Evolutionary conservation across 30 jellyfish, hydroid and myxozoan species (phyloP).

Genomic region (Turritopsis dohrnii): DNA sequence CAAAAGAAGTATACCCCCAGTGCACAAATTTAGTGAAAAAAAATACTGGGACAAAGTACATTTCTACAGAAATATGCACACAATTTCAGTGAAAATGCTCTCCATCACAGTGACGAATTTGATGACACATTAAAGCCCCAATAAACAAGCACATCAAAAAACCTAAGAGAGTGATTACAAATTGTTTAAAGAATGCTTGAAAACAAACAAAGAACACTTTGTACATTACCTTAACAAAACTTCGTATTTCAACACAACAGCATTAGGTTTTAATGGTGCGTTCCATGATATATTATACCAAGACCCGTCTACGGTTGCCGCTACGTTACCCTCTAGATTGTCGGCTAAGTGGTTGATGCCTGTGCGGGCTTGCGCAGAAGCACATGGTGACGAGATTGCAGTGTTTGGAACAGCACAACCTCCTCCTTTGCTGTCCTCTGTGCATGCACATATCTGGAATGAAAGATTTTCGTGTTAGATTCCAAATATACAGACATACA

Average conservation of each 20-base stretch:
- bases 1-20: too few relatives aligned
- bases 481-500: too few relatives aligned
- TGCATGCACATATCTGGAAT: constrained; percentile 51
- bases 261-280: constrained; percentile 79
- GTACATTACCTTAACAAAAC: constrained; percentile 63
- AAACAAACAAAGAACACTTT: too few relatives aligned
- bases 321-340: constrained; percentile 32
- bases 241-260: constrained; percentile 67
- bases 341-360: constrained; percentile 75
- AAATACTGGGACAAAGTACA: too few relatives aligned
- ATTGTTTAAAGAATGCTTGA: too few relatives aligned
- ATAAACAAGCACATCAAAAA: background rate
- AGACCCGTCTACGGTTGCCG: constrained; percentile 34
- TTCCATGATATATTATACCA: constrained; percentile 62
- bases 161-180: background rate
- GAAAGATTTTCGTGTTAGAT: too few relatives aligned
- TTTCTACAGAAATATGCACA: too few relatives aligned
- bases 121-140: too few relatives aligned
- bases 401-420: constrained; percentile 42
- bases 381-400: constrained; percentile 45
- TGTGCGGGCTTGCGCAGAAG: constrained; percentile 62
- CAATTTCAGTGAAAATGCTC: too few relatives aligned
- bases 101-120: too few relatives aligned
- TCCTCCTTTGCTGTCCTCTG: constrained; percentile 16
- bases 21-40: too few relatives aligned